Evolutionary conservation across 1,140 invertebrate species (phyloP).

Genomic region (Drosophila pseudoananassae): DNA sequence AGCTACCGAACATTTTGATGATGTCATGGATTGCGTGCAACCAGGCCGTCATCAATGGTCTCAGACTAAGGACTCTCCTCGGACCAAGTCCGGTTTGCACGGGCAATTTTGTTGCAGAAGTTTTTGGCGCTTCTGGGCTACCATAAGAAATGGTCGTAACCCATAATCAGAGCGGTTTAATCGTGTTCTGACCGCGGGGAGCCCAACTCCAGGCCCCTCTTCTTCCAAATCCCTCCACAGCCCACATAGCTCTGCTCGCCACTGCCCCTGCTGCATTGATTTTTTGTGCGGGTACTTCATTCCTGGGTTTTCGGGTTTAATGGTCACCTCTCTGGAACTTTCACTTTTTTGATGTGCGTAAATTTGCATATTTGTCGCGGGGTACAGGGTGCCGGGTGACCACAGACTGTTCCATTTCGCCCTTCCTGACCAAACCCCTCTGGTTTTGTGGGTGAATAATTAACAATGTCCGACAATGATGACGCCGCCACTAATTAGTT

Average conservation of each 20-base stretch:
- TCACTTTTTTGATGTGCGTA: slow-evolving; percentile 66
- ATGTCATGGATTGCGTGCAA: slow-evolving; percentile 83
- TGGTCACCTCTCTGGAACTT: slow-evolving; percentile 45
- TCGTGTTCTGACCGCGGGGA: slow-evolving; percentile 46
- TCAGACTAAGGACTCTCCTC: slow-evolving; percentile 11
- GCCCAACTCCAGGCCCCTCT: neutral
- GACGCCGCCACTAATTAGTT: slow-evolving; percentile 42
- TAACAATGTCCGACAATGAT: slow-evolving; percentile 39
- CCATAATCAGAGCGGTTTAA: slow-evolving; percentile 69
- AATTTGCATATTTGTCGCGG: slow-evolving; percentile 65
- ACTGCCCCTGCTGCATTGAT: slow-evolving; percentile 54
- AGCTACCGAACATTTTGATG: slow-evolving; percentile 42
- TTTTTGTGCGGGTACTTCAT: slow-evolving; percentile 46
- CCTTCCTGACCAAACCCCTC: neutral
- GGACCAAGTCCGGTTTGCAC: slow-evolving; percentile 16
- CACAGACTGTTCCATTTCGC: neutral
- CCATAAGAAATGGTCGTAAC: slow-evolving; percentile 61
- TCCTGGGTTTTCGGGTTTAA: slow-evolving; percentile 49
- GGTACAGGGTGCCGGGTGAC: slow-evolving; percentile 24
- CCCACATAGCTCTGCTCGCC: slow-evolving; percentile 42
- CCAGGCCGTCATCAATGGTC: slow-evolving; percentile 70
- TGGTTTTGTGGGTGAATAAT: slow-evolving; percentile 46
- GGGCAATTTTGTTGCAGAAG: slow-evolving; percentile 44
- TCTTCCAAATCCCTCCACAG: slow-evolving; percentile 5
- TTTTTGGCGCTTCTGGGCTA: slow-evolving; percentile 49